Evolutionary conservation across 2,888 invertebrate species (phyloP), one percentile per base, ranked within the genome.

Genomic region (Pyrgus malvae): DNA sequence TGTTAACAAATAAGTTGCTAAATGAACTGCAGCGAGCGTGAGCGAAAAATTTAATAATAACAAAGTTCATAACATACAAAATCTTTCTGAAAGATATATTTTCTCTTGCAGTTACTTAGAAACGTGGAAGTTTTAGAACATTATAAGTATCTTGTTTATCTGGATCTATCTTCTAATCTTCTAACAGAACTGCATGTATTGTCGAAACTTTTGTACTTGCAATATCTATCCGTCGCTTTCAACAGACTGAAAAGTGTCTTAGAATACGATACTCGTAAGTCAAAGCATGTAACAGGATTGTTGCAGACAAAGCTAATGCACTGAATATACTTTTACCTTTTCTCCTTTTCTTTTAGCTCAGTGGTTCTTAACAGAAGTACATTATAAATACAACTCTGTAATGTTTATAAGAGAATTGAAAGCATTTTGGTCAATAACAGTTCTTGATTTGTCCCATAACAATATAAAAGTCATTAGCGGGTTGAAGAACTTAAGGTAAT

Each of bases 361-460:
- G 56, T 92, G 91, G 89, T 92, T 92, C 68, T 78, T 94, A 57
- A 92, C 92, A 6, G 91, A 91, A 67, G 92, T 93, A 1, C 89
- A 93, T 78, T 91, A 92, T 58, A 91, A 91, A 41, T 83, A 84
- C 67, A 94, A 94, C 74, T 79, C 82, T 0, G 86, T 93, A 35
- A 81, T 76, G 49, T 67, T 68, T 48, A 92, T 93, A 58, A 78
- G 79, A 38, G 91, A 93, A 72, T 71, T 93, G 23, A 81, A 76
- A 8, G 69, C 72, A 14, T 93, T 93, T 70, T 93, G 93, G 93
- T 92, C 93, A 3, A 83, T 93, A 3, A 90, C 92, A 0, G 75
- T 90, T 46, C 78, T 94, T 53, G 91, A 93, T 76, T 70, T 94
- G 53, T 92, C 93, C 0, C 91, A 92, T 63, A 94, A 94, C 69